These are phyloP conservation scores for Centruroides vittatus DNA, from an alignment of 1,140 invertebrate genomes.

Conservation along the genomic window DNA sequence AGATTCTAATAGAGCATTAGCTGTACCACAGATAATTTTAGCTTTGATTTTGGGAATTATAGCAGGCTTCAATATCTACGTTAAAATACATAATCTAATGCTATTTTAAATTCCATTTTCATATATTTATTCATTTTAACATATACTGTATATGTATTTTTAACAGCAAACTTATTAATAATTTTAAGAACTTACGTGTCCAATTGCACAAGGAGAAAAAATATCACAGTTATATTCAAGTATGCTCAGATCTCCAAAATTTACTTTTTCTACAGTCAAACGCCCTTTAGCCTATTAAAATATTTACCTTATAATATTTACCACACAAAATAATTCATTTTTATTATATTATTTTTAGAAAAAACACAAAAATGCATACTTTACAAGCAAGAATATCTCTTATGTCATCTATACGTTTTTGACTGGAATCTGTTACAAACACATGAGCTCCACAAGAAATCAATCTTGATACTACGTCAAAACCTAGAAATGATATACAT, in stretches of 20 bases:
- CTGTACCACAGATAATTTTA: constrained; percentile 21
- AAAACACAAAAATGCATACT: background rate
- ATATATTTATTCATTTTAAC: too few relatives aligned
- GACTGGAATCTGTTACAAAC: constrained; percentile 18
- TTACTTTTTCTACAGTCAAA: constrained; percentile 18
- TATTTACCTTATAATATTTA: too few relatives aligned
- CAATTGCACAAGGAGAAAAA: constrained; percentile 20
- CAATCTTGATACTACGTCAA: constrained; percentile 16
- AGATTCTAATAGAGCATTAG: constrained; percentile 17
- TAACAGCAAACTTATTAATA: too few relatives aligned
- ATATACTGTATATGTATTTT: too few relatives aligned
- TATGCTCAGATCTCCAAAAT: constrained; percentile 18
- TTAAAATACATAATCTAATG: background rate
- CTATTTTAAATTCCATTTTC: background rate
- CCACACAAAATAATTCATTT: too few relatives aligned
- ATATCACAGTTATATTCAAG: constrained; percentile 20
- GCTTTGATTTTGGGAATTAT: constrained; percentile 19
- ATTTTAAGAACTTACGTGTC: constrained; percentile 17
- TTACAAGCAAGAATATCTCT: constrained; percentile 14
- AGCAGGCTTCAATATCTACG: constrained; percentile 11
- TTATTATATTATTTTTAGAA: constrained; percentile 5
- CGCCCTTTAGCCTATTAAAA: constrained; percentile 13
- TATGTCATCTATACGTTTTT: constrained; percentile 18
- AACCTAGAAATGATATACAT: constrained; percentile 7
- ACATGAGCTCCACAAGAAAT: constrained; percentile 17